Evolutionary conservation across 2,888 invertebrate species (phyloP), one percentile per base, ranked within the genome.

Genomic region (Mesochorus sp.): DNA sequence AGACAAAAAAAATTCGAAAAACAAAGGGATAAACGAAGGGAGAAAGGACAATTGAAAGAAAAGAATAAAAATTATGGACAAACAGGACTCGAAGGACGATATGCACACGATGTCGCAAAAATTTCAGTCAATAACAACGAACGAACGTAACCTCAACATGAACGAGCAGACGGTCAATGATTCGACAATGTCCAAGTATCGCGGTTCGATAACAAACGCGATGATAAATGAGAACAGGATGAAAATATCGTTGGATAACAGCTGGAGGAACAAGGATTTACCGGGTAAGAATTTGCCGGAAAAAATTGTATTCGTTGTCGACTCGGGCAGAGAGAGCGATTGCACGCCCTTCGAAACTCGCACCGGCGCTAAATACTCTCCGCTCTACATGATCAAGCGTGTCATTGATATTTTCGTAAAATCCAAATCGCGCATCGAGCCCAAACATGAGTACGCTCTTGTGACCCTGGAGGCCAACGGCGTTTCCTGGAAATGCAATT

Each of bases 401-500:
- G 92, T 93, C 0, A 85, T 95, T 1, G 93, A 94, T 80, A 93
- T 94, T 82, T 95, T 95, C 85, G 83, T 95, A 5, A 91, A 93
- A 83, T 92, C 93, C 14, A 95, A 95, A 89, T 90, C 92, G 81
- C 91, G 92, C 0, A 93, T 95, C 24, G 93, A 94, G 84, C 91
- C 91, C 42, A 91, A 89, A 76, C 94, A 95, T 57, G 93, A 95
- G 88, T 95, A 93, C 92, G 94, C 94, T 21, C 85, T 95, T 34
- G 87, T 95, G 55, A 88, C 92, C 3, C 84, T 95, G 55, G 93
- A 93, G 84, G 92, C 93, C 53, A 90, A 92, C 37, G 91, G 92
- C 74, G 91, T 92, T 1, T 88, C 88, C 39, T 94, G 93, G 94
- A 82, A 93, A 39, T 92, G 93, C 82, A 93, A 94, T 81, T 95